Evolutionary conservation across 2,113 vertebrate genomes (phyloP), one percentile per base, ranked within the genome.

Genomic region (Callaeas wilsoni): DNA sequence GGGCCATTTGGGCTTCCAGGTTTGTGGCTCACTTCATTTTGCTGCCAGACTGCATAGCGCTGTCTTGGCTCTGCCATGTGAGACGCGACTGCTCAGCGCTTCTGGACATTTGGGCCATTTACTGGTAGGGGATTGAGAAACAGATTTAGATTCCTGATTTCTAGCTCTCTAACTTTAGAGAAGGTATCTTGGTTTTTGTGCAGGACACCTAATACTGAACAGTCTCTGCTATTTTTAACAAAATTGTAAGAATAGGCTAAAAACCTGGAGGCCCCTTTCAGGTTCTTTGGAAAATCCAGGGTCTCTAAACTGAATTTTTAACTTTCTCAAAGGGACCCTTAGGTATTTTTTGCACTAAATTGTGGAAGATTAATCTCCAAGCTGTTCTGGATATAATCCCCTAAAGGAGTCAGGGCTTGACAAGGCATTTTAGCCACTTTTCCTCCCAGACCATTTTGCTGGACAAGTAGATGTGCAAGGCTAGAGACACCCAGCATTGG

Each of bases 1-100:
- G 29, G 88, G 77, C 93, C 67, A 88, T 63, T 70, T 86, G 75
- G 89, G 46, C 90, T 94, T 94, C 95, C 90, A 96, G 85, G 75
- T 90, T 93, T 92, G 93, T 96, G 94, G 90, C 87, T 96, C 18
- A 33, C 12, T 86, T 88, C 10, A 20, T 88, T 95, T 85, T 92
- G 37, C 82, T 94, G 94, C 78, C 93, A 90, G 82, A 50, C 79
- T 77, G 17, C 4, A 2, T 44, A 92, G 65, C 62, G 52, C n/a
- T 23, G 35, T 41, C 69, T 87, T 15, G 16, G 69, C 56, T 91
- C 44, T 12, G 12, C 47, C 6, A 12, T 50, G 41, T 5, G 9
- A 95, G 87, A 80, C 81, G 62, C 0, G 11, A 59, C 82, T 92
- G 57, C 82, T 92, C 69, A 82, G 55, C 49, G 18, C 59, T 89